Evolutionary conservation across 2,888 invertebrate species (phyloP).

Genomic region (Meteorus colon): DNA sequence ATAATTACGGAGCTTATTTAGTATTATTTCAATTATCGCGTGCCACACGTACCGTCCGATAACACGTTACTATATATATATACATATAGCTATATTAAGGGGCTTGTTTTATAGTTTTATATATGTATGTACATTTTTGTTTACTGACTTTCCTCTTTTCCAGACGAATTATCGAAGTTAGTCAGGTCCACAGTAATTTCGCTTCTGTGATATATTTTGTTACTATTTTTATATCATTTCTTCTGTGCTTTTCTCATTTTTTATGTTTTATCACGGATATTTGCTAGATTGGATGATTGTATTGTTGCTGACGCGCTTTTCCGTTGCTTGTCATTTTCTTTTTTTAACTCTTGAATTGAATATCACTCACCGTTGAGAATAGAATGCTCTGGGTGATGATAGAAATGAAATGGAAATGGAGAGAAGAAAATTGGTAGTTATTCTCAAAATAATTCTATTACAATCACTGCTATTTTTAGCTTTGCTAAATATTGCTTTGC

Average conservation of each 20-base stretch:
- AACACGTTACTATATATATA: constrained; percentile 52
- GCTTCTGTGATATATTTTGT: constrained; percentile 19
- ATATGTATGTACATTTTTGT: constrained; percentile 4
- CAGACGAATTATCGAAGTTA: constrained; percentile 31
- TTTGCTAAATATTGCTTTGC: not conserved
- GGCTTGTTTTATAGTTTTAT: constrained; percentile 28
- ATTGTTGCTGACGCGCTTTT: constrained; percentile 16
- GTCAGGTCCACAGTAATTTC: constrained; percentile 32
- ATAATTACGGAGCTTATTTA: constrained; percentile 67
- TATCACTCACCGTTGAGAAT: not conserved
- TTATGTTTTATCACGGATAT: constrained; percentile 5
- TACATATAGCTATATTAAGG: constrained; percentile 28
- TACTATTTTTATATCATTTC: not conserved
- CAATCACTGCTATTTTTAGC: not conserved
- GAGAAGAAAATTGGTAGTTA: not conserved
- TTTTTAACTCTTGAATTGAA: not conserved
- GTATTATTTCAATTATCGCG: constrained; percentile 70
- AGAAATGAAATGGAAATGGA: not conserved
- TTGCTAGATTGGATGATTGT: not conserved
- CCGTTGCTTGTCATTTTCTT: not conserved
- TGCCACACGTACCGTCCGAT: constrained; percentile 62
- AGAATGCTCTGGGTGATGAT: not conserved
- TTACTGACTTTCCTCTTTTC: constrained; percentile 10
- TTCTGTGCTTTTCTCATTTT: not conserved
- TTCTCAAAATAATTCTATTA: not conserved